Conservation (phyloP, 2,113 vertebrate species). For the Chloropsis hardwickii region DNA sequence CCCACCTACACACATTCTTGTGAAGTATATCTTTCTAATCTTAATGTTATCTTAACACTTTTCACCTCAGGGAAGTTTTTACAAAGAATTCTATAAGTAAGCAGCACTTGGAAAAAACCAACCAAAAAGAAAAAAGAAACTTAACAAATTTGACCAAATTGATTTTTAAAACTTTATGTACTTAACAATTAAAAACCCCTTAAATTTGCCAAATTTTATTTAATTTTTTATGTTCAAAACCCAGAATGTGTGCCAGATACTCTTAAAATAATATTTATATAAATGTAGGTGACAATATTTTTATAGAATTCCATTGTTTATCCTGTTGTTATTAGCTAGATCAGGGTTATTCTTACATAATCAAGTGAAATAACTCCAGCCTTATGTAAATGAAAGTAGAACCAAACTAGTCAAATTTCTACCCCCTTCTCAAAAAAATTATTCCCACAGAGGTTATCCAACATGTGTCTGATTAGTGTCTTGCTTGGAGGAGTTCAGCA, state of each 20-base stretch:
- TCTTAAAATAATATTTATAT: neutral
- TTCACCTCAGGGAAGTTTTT: neutral
- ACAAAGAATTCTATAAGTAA: neutral
- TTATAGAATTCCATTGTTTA: neutral
- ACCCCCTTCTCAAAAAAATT: neutral
- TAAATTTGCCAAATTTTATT: neutral
- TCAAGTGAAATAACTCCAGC: neutral
- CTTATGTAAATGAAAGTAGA: neutral
- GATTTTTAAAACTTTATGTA: neutral
- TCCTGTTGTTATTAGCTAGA: neutral
- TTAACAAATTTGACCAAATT: neutral
- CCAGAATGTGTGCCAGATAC: neutral
- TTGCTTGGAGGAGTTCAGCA: neutral
- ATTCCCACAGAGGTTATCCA: neutral
- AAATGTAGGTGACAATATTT: neutral
- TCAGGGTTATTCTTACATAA: neutral
- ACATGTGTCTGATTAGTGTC: neutral
- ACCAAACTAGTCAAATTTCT: neutral
- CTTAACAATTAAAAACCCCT: neutral
- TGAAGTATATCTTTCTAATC: constrained; percentile 38
- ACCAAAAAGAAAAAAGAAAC: neutral
- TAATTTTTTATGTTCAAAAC: neutral
- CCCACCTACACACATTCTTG: constrained; percentile 30
- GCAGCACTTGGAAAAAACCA: neutral
- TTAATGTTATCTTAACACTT: constrained; percentile 36